Evolutionary conservation across 1,140 invertebrate species (phyloP), one percentile per base, ranked within the genome.

Genomic region (Drosophila novamexicana): DNA sequence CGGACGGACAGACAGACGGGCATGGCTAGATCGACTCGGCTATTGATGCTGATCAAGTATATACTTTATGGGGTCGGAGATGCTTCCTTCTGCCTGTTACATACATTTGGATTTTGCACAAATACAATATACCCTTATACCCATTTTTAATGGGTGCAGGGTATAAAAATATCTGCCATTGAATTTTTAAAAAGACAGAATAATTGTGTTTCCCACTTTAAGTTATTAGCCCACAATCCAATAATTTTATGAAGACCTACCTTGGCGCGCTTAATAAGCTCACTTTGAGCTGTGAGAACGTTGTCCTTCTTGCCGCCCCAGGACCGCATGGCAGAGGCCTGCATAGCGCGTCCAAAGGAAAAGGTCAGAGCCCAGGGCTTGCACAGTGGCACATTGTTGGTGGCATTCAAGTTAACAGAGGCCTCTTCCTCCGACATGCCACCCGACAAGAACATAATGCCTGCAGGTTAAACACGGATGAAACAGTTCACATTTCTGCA

Each of bases 361-460:
- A 99, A 99, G 58, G 97, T 98, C 6, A 99, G 93, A 8, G 96
- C 95, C 98, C 98, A 99, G 12, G 98, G 98, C 93, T 97, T 98
- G 92, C 97, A 92, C 39, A 93, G 69, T n/a, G 94, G 93, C 59
- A 94, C 95, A 81, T 96, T 95, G 93, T 99, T 99, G 91, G 99
- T 98, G 34, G 98, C 98, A 89, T 98, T 96, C 89, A 99, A 94
- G 91, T 99, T 97, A 4, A 98, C 93, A 0, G 98, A 97, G 1
- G 98, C 98, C 86, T 99, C 98, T 91, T 99, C 97, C 92, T 99
- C 98, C 29, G 97, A 97, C 91, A 98, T 98, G 47, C 98, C 98
- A 79, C 98, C 98, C 76, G 98, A 99, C 54, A 99, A 94, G 94
- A 99, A 99, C 12, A 96, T 96, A 49, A 99, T 94, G 50, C 97